A percentile compares a stretch with the other conserved stretches of the same genome.
Evolutionary conservation across 2,888 invertebrate genomes (phyloP).

Genomic region (Eupelmus urozonus): DNA sequence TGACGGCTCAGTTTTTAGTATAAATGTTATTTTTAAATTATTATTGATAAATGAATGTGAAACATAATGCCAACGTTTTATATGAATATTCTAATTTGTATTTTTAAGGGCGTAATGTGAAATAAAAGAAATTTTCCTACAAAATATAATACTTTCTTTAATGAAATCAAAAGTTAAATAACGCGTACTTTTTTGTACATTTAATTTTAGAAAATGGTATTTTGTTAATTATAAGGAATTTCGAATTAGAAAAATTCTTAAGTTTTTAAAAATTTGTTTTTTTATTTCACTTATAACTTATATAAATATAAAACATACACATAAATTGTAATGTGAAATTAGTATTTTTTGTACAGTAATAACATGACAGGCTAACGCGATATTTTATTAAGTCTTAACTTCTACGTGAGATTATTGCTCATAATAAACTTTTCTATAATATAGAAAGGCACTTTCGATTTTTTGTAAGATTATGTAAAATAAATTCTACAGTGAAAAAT

Average conservation of each 20-base stretch:
- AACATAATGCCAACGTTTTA: conserved; percentile 22
- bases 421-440: conserved; percentile 56
- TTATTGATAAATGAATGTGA: conserved; percentile 28
- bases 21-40: conserved; percentile 34
- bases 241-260: conserved; percentile 2
- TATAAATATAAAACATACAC: conserved; percentile 56
- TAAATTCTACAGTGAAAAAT: conserved; percentile 59
- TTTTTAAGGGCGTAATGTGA: conserved; percentile 31
- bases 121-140: conserved; percentile 45
- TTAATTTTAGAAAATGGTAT: conserved; percentile 22
- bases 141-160: conserved; percentile 41
- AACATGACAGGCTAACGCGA: conserved; percentile 47
- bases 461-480: conserved; percentile 60
- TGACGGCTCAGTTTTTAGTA: conserved; percentile 20
- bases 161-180: conserved; percentile 26
- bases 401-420: conserved; percentile 48
- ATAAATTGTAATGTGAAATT: conserved; percentile 51
- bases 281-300: conserved; percentile 55
- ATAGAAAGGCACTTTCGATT: conserved; percentile 53
- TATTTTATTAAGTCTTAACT: conserved; percentile 53
- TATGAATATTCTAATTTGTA: conserved; percentile 16
- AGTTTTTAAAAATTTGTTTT: conserved; percentile 37
- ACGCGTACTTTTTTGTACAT: conserved; percentile 31
- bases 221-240: conserved; percentile 37
- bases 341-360: conserved; percentile 60